Base-by-base conservation (phyloP, 2,113 vertebrate genomes). In the Prochilodus magdalenae region DNA sequence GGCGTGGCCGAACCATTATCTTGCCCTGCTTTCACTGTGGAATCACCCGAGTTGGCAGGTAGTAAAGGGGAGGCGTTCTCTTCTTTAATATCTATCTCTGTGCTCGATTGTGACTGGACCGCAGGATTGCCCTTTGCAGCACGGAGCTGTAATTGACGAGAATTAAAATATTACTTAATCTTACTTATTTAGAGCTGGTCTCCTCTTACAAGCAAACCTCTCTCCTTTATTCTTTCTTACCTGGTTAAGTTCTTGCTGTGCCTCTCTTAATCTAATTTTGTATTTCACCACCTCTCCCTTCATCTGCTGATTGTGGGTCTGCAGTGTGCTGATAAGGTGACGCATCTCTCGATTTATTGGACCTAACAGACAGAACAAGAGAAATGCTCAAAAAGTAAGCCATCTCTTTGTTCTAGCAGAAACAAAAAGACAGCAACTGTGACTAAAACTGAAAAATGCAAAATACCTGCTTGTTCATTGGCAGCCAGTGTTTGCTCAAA, bases 261-360 rank as follows among this genome's bases (percentile, higher is more conserved):
- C 93, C 88, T 99, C 97, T 81, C 97, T 93, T 82, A 99, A 82
- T 33, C 97, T 95, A 71, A 97, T 87, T 81, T 99, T 99, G 82
- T 95, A 99, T 84, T 98, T 94, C 30, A 97, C 88, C 79, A 99
- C 96, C 55, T 99, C 97, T 75, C 96, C 97, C 83, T 99, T 99
- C 91, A 99, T 93, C 90, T 99, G 97, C 88, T 99, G 98, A 88
- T 99, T 99, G 89, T 99, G 97, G 27, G 95, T 99, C 89, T 99
- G 97, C 74, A 99, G 94, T 4, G 97, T 99, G 90, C 97, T 99
- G 86, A 99, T 99, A 71, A 99, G 94, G 77, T 99, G 98, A 53
- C 96, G 95, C 98, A 99, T 99, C 90, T 99, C 97, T 47, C 96
- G 94, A 89, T 99, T 99, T 74, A 99, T 98, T 1, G 96, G 98